phyloP scores from a whole-genome alignment of 2,888 invertebrate species.

The Mimachlamys varia region DNA sequence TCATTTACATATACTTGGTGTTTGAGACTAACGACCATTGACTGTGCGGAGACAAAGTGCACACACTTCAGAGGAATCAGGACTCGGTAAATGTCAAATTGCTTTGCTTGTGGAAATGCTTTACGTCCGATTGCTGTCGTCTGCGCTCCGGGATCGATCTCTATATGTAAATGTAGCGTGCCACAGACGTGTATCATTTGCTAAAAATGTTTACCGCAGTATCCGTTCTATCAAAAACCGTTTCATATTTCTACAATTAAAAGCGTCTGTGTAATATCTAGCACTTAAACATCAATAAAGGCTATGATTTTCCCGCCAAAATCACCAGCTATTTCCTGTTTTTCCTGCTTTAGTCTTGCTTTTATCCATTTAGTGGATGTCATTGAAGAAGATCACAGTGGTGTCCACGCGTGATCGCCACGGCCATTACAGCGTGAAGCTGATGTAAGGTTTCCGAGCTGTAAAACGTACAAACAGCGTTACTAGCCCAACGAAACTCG shows the following conservation, averaged over 20 bases:
- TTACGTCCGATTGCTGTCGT: not conserved
- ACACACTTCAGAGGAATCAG: not conserved
- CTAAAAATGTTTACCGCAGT: not conserved
- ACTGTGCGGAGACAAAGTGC: not conserved
- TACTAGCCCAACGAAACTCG: not conserved
- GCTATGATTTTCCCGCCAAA: not conserved
- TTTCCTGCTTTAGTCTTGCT: not conserved
- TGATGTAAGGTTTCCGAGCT: not conserved
- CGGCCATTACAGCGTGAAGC: not conserved
- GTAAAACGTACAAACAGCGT: not conserved
- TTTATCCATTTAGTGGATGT: not conserved
- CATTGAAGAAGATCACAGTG: not conserved
- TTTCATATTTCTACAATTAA: slow-evolving; percentile 26
- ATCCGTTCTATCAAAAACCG: slow-evolving; percentile 2
- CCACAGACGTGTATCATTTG: not conserved
- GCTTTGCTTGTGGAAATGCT: not conserved
- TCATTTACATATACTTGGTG: not conserved
- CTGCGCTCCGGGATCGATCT: not conserved
- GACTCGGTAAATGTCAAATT: not conserved
- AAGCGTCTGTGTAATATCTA: not conserved
- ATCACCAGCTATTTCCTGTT: slow-evolving; percentile 23
- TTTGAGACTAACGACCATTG: not conserved
- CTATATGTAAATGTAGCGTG: not conserved
- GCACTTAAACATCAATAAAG: slow-evolving; percentile 21
- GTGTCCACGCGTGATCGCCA: not conserved